Conservation (phyloP, 2,797 vertebrate species). For the Trematomus bernacchii region DNA sequence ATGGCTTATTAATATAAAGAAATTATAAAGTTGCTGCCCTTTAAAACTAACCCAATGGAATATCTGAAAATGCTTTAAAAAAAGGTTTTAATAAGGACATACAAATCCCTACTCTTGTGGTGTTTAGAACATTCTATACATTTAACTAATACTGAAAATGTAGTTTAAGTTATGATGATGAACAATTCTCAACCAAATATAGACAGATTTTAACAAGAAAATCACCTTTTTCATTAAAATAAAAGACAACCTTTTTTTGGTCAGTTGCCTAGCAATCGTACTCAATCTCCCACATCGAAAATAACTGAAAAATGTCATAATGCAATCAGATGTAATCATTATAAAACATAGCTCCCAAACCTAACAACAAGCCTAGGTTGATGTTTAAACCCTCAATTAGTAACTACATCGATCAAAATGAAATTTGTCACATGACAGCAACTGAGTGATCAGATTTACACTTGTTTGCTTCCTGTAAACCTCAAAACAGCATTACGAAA, state of each 20-base stretch:
- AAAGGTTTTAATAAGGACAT: neutral
- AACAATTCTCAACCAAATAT: neutral
- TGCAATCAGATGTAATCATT: neutral
- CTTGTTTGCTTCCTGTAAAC: neutral
- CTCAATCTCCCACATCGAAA: neutral
- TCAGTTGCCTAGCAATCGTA: conserved; percentile 12
- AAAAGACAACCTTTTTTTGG: neutral
- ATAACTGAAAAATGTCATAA: neutral
- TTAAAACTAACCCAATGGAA: neutral
- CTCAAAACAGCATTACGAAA: neutral
- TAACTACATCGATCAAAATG: neutral
- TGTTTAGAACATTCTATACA: too few species aligned
- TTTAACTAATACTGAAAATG: too few species aligned
- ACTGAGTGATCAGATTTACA: neutral
- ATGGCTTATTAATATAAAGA: too few species aligned
- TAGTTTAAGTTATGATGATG: too few species aligned
- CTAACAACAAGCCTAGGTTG: neutral
- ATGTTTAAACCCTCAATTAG: neutral
- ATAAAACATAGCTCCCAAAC: neutral
- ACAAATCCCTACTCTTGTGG: rapidly evolving
- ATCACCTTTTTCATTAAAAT: neutral
- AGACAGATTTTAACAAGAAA: neutral
- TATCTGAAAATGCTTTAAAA: neutral
- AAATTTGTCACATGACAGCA: neutral
- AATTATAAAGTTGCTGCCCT: too few species aligned